Evolutionary conservation across 2,113 vertebrate species (phyloP).

Genomic region (crab-eating macaque (Macaca fascicularis)): DNA sequence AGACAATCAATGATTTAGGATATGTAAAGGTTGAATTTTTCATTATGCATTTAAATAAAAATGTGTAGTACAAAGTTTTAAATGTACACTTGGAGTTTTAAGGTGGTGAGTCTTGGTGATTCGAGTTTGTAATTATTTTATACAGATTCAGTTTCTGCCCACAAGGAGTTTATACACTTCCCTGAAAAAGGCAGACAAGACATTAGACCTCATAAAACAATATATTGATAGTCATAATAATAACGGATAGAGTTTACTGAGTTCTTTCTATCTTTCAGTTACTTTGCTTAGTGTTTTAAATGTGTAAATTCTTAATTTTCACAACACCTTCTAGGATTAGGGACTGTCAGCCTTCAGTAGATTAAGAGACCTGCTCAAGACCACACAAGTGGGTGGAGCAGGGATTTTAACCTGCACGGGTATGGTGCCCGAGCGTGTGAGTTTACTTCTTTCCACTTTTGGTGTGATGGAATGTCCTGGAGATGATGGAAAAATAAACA

Average conservation of each 20-base stretch:
- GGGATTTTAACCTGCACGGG: not conserved
- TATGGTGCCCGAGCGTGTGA: accelerated
- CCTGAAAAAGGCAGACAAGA: not conserved
- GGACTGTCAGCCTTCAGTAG: not conserved
- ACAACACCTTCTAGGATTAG: not conserved
- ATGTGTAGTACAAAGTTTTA: not conserved
- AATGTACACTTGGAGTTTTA: not conserved
- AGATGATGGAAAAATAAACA: not conserved
- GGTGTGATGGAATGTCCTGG: not conserved
- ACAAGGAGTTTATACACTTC: not conserved
- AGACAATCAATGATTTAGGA: too few relatives aligned
- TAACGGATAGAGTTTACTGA: not conserved
- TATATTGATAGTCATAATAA: not conserved
- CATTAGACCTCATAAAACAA: not conserved
- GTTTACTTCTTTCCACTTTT: not conserved
- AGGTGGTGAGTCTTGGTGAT: not conserved
- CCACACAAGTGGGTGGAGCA: not conserved
- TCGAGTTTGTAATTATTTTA: not conserved
- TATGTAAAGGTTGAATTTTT: not conserved
- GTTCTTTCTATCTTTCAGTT: not conserved
- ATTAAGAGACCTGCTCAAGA: not conserved
- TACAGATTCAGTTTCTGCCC: not conserved
- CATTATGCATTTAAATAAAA: not conserved
- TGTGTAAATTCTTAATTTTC: not conserved
- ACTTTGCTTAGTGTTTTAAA: not conserved